A percentile compares a stretch with the other conserved stretches of the same genome.
Conservation (phyloP, 2,113 vertebrate species). For the Rhea americana region DNA sequence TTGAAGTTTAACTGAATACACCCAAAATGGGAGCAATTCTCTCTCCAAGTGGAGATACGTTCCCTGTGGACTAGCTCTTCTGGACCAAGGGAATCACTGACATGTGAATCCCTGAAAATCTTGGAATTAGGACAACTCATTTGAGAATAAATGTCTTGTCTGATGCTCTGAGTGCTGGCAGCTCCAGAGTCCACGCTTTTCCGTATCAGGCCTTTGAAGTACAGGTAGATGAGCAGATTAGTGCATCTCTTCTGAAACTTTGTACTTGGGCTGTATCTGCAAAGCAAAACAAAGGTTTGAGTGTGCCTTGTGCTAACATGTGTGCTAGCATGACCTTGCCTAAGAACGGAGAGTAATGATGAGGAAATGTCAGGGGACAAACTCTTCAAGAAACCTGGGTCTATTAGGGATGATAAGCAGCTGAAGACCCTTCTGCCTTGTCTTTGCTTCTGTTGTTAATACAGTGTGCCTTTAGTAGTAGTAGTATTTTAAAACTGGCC, state of each 20-base stretch:
- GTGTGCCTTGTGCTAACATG: background rate
- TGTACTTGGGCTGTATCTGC: background rate
- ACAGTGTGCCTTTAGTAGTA: no score
- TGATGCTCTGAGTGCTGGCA: background rate
- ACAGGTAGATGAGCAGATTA: background rate
- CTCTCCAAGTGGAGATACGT: background rate
- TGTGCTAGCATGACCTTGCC: background rate
- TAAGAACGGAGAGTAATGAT: accelerated
- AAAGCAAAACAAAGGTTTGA: background rate
- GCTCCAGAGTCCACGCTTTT: background rate
- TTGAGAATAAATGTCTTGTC: background rate
- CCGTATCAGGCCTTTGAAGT: accelerated
- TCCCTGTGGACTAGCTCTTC: background rate
- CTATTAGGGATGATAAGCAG: no score
- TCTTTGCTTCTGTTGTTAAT: no score
- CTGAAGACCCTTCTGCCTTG: no score
- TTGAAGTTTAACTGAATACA: background rate
- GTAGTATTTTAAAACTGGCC: background rate
- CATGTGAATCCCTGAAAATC: background rate
- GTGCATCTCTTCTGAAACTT: background rate
- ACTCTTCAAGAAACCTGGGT: no score
- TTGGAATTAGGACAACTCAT: accelerated
- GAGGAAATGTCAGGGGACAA: background rate
- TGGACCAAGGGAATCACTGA: accelerated
- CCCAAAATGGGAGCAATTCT: accelerated